These are phyloP conservation scores for Ochropleura plecta DNA, from an alignment of 2,888 invertebrate genomes.

Conservation along the genomic window DNA sequence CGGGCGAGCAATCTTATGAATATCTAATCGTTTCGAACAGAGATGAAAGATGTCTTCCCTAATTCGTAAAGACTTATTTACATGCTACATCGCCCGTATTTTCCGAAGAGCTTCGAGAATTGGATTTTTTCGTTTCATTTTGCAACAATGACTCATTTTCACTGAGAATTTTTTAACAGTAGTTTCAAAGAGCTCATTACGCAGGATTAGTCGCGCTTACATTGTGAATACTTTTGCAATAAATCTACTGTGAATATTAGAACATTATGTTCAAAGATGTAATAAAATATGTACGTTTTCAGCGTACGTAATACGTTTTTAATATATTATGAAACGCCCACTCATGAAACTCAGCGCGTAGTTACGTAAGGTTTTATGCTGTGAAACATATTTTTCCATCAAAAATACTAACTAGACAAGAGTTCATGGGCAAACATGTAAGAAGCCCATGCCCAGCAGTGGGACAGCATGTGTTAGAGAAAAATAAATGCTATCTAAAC, in stretches of 20 bases:
- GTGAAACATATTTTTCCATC: constrained; percentile 5
- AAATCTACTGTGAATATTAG: constrained; percentile 19
- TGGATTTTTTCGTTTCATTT: constrained; percentile 51
- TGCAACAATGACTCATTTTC: constrained; percentile 45
- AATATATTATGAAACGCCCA: constrained; percentile 16
- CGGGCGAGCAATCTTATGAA: constrained; percentile 81
- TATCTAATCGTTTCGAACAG: constrained; percentile 84
- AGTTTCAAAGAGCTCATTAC: constrained; percentile 20
- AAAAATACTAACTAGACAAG: not conserved
- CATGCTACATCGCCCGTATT: constrained; percentile 75
- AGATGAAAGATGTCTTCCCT: constrained; percentile 84
- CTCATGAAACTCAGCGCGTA: not conserved
- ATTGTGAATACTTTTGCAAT: constrained; percentile 40
- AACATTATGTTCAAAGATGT: constrained; percentile 29
- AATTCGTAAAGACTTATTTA: constrained; percentile 84
- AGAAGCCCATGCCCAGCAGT: no score
- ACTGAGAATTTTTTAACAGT: constrained; percentile 36
- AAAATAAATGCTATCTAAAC: no score
- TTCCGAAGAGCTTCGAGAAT: constrained; percentile 65
- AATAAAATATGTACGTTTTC: constrained; percentile 28
- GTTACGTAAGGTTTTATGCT: not conserved
- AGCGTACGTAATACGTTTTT: constrained; percentile 23
- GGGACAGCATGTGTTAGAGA: no score
- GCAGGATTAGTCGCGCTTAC: constrained; percentile 22
- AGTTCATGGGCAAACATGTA: no score